Conservation (phyloP, 2,113 vertebrate species). For the Spea bombifrons region DNA sequence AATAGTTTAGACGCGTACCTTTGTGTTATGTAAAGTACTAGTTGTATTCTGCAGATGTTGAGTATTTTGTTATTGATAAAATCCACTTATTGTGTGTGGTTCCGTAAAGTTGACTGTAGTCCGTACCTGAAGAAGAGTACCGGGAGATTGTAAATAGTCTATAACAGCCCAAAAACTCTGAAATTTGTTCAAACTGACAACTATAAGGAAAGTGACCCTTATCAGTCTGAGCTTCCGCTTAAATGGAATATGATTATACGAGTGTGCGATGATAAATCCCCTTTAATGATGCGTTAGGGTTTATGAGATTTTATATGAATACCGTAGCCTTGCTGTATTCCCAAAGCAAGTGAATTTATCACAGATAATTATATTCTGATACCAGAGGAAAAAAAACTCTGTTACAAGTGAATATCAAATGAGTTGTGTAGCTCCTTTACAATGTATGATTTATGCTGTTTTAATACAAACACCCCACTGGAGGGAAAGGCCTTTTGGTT, state of each 20-base stretch:
- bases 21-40: too few species aligned
- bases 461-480: neutral
- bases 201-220: neutral
- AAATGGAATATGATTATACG: neutral
- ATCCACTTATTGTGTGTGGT: too few species aligned
- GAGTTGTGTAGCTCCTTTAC: neutral
- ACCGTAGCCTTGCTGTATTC: neutral
- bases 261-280: neutral
- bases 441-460: neutral
- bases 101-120: too few species aligned
- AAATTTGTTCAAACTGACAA: too few species aligned
- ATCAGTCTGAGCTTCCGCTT: neutral
- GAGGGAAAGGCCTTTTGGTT: neutral
- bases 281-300: neutral
- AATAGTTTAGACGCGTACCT: too few species aligned
- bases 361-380: neutral
- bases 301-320: neutral
- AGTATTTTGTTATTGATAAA: too few species aligned
- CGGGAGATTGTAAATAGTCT: too few species aligned
- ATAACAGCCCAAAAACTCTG: too few species aligned
- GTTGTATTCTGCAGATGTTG: too few species aligned
- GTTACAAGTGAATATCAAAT: neutral
- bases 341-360: neutral
- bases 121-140: too few species aligned
- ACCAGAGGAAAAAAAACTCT: neutral